Evolutionary conservation across 2,888 invertebrate genomes (phyloP).

Genomic region (Agriopis aurantiaria): DNA sequence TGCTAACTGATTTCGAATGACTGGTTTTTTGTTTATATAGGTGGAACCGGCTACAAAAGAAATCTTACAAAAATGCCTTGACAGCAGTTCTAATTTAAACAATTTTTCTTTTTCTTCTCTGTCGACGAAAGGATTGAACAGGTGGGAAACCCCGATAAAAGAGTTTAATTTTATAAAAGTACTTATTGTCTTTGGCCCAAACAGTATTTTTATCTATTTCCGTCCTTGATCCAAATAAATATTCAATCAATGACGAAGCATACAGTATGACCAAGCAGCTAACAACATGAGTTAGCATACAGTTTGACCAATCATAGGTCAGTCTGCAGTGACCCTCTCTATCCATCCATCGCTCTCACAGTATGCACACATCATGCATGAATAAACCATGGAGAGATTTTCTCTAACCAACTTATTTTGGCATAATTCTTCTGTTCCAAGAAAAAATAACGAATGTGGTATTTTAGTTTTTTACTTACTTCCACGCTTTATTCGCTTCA

Average conservation of each 20-base stretch:
- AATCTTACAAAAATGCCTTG: too few species aligned
- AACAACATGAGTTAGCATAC: not conserved
- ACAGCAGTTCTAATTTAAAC: too few species aligned
- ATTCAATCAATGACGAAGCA: slow-evolving; percentile 23
- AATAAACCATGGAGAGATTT: slow-evolving; percentile 6
- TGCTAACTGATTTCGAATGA: too few species aligned
- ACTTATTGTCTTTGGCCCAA: not conserved
- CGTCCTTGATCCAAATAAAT: slow-evolving; percentile 18
- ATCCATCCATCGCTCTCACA: slow-evolving; percentile 6
- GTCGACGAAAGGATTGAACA: too few species aligned
- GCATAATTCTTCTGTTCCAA: not conserved
- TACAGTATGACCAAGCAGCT: slow-evolving; percentile 6
- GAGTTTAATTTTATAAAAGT: too few species aligned
- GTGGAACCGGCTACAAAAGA: too few species aligned
- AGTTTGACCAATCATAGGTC: slow-evolving; percentile 14
- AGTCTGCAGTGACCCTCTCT: slow-evolving; percentile 5
- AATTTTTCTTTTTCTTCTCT: too few species aligned
- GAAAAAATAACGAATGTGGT: not conserved
- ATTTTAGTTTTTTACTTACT: not conserved
- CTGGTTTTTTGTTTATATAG: too few species aligned
- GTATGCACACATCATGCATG: not conserved
- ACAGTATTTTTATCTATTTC: not conserved
- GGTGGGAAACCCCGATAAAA: too few species aligned
- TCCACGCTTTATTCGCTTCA: not conserved
- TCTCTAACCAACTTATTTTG: not conserved